These are phyloP conservation scores for Phoenicopterus ruber DNA, from an alignment of 2,113 vertebrate genomes.

Conservation along the genomic window DNA sequence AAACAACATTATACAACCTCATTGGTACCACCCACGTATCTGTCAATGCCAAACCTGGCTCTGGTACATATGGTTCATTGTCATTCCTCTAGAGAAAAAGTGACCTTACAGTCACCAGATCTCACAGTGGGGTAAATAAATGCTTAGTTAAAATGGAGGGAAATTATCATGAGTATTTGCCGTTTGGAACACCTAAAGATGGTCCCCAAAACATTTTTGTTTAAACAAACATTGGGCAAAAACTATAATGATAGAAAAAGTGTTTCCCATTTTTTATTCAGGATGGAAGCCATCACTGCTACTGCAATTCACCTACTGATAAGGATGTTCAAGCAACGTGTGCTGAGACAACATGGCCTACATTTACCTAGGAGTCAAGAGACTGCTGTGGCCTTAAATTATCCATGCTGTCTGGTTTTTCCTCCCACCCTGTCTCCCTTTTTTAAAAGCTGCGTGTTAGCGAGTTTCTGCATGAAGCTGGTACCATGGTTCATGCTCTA, in stretches of 20 bases:
- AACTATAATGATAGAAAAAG: neutral
- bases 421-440: neutral
- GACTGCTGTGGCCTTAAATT: neutral
- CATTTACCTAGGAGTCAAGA: neutral
- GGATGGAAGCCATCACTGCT: neutral
- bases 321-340: neutral
- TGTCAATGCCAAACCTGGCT: neutral
- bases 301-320: neutral
- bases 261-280: neutral
- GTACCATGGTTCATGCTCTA: neutral
- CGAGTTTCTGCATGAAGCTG: neutral
- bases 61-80: neutral
- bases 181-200: neutral
- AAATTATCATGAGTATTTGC: neutral
- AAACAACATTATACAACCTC: neutral
- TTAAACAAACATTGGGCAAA: neutral
- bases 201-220: neutral
- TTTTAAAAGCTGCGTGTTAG: neutral
- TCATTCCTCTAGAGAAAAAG: neutral
- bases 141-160: neutral
- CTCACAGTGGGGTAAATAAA: neutral
- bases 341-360: neutral
- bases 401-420: neutral
- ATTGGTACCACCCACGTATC: neutral
- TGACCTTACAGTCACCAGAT: neutral